Evolutionary conservation across 1,140 invertebrate genomes (phyloP).

Genomic region (Hypsibius dujardini): DNA sequence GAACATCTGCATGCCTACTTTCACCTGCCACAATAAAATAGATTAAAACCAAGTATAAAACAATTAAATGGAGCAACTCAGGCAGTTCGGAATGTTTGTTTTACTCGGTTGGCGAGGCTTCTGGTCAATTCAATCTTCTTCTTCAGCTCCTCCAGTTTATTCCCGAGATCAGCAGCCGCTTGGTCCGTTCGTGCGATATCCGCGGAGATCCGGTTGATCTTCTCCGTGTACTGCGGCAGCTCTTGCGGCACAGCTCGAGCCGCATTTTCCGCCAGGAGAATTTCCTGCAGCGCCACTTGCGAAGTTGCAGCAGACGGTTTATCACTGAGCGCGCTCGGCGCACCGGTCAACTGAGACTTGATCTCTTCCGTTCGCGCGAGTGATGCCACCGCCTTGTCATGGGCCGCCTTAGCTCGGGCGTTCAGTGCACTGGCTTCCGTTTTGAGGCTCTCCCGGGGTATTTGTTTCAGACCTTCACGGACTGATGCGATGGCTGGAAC

Average conservation of each 20-base stretch:
- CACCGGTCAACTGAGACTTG: constrained; percentile 34
- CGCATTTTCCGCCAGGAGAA: constrained; percentile 35
- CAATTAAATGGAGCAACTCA: constrained; percentile 31
- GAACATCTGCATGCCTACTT: constrained; percentile 66
- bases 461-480: not conserved
- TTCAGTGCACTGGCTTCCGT: constrained; percentile 43
- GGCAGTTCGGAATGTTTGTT: constrained; percentile 22
- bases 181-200: constrained; percentile 35
- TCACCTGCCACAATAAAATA: constrained; percentile 33
- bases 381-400: constrained; percentile 32
- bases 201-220: constrained; percentile 41
- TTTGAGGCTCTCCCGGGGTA: constrained; percentile 36
- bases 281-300: constrained; percentile 32
- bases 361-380: constrained; percentile 34
- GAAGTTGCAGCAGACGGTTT: constrained; percentile 34
- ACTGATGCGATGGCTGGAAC: not conserved
- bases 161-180: constrained; percentile 42
- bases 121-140: constrained; percentile 57
- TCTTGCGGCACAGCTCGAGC: constrained; percentile 50
- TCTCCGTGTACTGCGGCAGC: constrained; percentile 43
- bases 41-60: constrained; percentile 15
- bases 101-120: constrained; percentile 46
- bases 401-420: constrained; percentile 45
- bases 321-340: constrained; percentile 40
- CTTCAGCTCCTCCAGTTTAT: constrained; percentile 52